Percentiles rank a stretch among this genome's conserved stretches.
Conservation (phyloP, 2,888 invertebrate genomes). For the Spisula solida region DNA sequence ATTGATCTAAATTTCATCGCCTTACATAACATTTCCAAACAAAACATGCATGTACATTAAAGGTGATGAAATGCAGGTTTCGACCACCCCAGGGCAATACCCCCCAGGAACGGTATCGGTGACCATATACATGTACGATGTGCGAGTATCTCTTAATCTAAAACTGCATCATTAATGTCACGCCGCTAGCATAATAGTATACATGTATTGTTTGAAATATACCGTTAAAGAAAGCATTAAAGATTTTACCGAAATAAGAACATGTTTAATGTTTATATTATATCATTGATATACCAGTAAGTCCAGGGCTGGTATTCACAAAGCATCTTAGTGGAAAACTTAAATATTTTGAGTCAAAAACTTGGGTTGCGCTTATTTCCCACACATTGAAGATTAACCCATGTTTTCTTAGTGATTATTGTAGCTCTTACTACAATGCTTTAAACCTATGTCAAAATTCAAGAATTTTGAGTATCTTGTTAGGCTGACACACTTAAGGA, state of each 20-base stretch:
- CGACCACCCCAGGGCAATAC: background rate
- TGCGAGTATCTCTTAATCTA: background rate
- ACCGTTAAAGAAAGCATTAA: slow-evolving; percentile 11
- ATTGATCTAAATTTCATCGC: too few species aligned
- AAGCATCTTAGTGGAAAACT: too few species aligned
- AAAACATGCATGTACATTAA: background rate
- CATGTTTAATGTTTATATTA: background rate
- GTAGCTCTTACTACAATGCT: too few species aligned
- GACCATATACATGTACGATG: background rate
- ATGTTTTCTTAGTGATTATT: too few species aligned
- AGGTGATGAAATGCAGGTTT: background rate
- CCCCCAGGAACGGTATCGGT: background rate
- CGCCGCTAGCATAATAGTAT: background rate
- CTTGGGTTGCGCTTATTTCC: too few species aligned
- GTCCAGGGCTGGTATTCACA: background rate
- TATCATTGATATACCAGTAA: background rate
- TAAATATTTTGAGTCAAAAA: too few species aligned
- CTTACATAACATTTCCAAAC: background rate
- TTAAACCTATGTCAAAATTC: too few species aligned
- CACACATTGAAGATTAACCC: too few species aligned
- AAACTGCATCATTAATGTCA: background rate
- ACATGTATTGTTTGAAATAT: background rate
- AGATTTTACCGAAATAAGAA: slow-evolving; percentile 14
- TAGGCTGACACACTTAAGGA: too few species aligned
- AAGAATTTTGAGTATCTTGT: too few species aligned